These are phyloP conservation scores for Xiphorhynchus erythropygius DNA, from an alignment of 2,797 vertebrate genomes.

Conservation along the genomic window DNA sequence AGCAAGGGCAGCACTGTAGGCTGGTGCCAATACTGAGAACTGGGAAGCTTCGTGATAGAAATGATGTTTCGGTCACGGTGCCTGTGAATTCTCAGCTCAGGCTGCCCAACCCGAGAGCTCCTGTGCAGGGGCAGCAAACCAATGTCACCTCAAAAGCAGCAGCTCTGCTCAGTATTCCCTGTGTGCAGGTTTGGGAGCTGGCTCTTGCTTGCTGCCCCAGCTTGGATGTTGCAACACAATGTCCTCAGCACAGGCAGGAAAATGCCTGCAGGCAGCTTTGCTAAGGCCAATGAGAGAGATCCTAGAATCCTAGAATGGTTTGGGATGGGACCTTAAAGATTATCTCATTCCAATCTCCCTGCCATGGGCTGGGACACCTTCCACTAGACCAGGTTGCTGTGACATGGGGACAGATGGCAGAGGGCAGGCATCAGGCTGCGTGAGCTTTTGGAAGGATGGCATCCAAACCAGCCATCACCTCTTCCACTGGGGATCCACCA, in stretches of 20 bases:
- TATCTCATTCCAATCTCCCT: not conserved
- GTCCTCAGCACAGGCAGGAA: not conserved
- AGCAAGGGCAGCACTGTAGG: not conserved
- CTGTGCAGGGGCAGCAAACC: not conserved
- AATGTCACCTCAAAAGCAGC: not conserved
- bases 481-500: not conserved
- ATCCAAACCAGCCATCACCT: not conserved
- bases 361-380: not conserved
- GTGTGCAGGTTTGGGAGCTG: not conserved
- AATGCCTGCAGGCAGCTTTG: not conserved
- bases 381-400: not conserved
- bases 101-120: not conserved
- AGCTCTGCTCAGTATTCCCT: not conserved
- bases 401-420: not conserved
- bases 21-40: not conserved
- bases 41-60: not conserved
- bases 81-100: not conserved
- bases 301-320: fast-evolving
- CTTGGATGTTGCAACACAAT: not conserved
- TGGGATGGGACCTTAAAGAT: not conserved
- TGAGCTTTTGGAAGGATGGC: not conserved
- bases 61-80: fast-evolving
- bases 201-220: not conserved
- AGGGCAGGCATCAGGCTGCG: not conserved
- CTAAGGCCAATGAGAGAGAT: not conserved